Percentiles rank a stretch among this genome's conserved stretches.
These are phyloP conservation scores for Bergia sp. DNA, from an alignment of 92 coral and sea anemone genomes.

Conservation along the genomic window DNA sequence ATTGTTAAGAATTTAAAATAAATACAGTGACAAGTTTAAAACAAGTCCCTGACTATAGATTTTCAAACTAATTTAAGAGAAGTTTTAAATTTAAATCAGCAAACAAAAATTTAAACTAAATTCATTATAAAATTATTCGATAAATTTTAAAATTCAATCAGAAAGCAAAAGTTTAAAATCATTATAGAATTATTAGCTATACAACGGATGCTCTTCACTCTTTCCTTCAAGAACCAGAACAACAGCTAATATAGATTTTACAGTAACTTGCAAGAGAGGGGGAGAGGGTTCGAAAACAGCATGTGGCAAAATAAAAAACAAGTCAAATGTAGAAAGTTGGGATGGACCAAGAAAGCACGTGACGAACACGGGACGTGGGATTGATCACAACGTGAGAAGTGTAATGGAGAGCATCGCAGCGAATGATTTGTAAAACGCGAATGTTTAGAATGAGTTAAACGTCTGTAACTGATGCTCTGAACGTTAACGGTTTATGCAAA, in stretches of 20 bases:
- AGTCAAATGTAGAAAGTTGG: background rate
- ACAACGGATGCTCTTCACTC: constrained; percentile 4
- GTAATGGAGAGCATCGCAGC: constrained; percentile 14
- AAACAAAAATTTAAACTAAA: background rate
- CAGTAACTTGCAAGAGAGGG: too few species aligned
- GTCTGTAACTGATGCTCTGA: background rate
- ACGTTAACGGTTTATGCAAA: background rate
- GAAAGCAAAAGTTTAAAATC: background rate
- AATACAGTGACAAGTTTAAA: background rate
- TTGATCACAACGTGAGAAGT: background rate
- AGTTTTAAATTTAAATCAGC: background rate
- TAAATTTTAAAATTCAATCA: background rate
- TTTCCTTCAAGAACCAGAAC: background rate
- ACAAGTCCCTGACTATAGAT: background rate
- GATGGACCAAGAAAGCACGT: background rate
- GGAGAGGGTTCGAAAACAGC: too few species aligned
- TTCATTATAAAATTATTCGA: background rate
- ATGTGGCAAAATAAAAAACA: background rate
- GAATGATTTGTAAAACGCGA: background rate
- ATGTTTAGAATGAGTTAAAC: background rate
- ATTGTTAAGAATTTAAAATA: background rate
- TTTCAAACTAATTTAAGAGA: background rate
- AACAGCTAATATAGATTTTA: too few species aligned
- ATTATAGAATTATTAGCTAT: background rate
- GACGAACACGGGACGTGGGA: background rate